A percentile compares a stretch with the other conserved stretches of the same genome.
phyloP scores from a whole-genome alignment of 2,888 invertebrate species.

The Ernsta delagoae region DNA sequence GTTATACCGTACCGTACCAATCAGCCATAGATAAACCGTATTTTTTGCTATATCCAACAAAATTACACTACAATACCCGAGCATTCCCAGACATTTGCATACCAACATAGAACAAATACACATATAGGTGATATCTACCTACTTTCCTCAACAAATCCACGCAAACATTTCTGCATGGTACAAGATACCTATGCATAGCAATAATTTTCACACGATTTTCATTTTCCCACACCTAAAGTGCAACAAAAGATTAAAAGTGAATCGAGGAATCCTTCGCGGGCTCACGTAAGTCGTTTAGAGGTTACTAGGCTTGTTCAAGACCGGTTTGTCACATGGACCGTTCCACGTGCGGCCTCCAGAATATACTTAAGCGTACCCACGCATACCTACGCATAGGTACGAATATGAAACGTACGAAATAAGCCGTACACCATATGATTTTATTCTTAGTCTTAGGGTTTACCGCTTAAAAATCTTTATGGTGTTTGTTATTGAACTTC shows the following conservation, averaged over 20 bases:
- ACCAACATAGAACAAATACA: no score
- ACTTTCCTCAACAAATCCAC: conserved; percentile 15
- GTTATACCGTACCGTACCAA: no score
- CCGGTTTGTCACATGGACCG: conserved; percentile 82
- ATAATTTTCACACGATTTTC: conserved; percentile 48
- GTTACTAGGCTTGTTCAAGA: conserved; percentile 79
- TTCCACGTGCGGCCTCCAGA: conserved; percentile 81
- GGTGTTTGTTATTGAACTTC: no score
- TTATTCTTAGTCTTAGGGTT: conserved; percentile 19
- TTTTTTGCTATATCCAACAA: no score
- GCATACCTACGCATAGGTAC: conserved; percentile 44
- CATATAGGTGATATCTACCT: no score
- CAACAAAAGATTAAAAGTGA: conserved; percentile 60
- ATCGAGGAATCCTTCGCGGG: conserved; percentile 65
- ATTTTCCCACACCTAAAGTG: conserved; percentile 45
- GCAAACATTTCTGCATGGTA: conserved; percentile 10
- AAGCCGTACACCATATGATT: conserved; percentile 40
- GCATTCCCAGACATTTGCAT: conserved; percentile 1
- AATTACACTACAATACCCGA: not conserved
- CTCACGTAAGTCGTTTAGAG: conserved; percentile 78
- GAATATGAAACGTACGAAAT: not conserved
- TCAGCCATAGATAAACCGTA: no score
- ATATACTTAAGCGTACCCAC: conserved; percentile 51
- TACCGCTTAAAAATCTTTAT: no score
- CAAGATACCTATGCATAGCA: conserved; percentile 13